Percentiles rank a stretch among this genome's conserved stretches.
Evolutionary conservation across 2,888 invertebrate genomes (phyloP).

Genomic region (Camptogramma bilineatum): DNA sequence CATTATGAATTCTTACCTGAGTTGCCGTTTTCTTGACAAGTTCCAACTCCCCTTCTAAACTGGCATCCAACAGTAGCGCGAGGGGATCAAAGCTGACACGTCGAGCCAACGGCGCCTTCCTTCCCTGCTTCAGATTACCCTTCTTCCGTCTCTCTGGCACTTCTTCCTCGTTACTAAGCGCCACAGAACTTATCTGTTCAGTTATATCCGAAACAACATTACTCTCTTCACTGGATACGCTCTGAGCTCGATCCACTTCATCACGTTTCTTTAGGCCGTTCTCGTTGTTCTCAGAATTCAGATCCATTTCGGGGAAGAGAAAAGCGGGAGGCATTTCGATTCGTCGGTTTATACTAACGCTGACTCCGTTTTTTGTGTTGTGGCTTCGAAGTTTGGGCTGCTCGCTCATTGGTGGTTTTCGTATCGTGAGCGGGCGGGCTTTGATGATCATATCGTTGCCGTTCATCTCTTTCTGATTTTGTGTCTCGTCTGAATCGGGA

Average conservation of each 20-base stretch:
- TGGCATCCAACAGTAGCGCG: conserved; percentile 97
- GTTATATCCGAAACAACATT: conserved; percentile 76
- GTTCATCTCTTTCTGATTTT: conserved; percentile 74
- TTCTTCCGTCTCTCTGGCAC: conserved; percentile 88
- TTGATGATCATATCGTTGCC: conserved; percentile 87
- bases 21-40: conserved; percentile 97
- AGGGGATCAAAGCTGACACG: conserved; percentile 99
- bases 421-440: conserved; percentile 93
- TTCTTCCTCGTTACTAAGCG: conserved; percentile 83
- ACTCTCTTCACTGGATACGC: conserved; percentile 74
- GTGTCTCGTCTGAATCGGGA: conserved; percentile 69
- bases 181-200: conserved; percentile 81
- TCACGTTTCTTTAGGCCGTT: conserved; percentile 75
- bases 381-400: conserved; percentile 90
- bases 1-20: conserved; percentile 89
- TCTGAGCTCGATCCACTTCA: conserved; percentile 76
- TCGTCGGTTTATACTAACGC: conserved; percentile 89
- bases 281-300: conserved; percentile 79
- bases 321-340: conserved; percentile 94
- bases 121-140: conserved; percentile 91
- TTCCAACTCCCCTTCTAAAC: conserved; percentile 98
- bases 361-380: conserved; percentile 85
- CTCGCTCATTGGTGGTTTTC: conserved; percentile 93
- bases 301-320: conserved; percentile 91
- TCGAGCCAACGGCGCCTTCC: conserved; percentile 90